These are phyloP conservation scores for Papilio helenus DNA, from an alignment of 1,140 invertebrate genomes.

Conservation along the genomic window DNA sequence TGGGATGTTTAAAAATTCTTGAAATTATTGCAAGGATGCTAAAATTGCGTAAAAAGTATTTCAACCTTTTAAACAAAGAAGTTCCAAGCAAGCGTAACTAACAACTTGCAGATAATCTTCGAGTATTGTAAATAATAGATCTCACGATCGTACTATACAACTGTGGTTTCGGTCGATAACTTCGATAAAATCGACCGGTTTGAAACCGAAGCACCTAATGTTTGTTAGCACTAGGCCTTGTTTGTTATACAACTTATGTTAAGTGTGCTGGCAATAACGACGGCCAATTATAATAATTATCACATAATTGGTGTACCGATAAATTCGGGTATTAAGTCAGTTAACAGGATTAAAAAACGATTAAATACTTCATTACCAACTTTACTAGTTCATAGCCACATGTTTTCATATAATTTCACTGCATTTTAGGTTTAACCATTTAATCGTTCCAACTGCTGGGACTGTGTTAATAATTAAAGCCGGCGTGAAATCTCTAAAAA, in stretches of 20 bases:
- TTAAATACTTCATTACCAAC: background rate
- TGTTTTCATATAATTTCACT: background rate
- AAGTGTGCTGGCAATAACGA: conserved; percentile 37
- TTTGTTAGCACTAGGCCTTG: conserved; percentile 38
- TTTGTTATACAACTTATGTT: conserved; percentile 45
- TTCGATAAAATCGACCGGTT: conserved; percentile 63
- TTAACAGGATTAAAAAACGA: background rate
- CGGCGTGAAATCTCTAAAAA: background rate
- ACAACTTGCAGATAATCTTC: conserved; percentile 50
- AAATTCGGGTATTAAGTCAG: background rate
- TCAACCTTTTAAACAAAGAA: conserved; percentile 49
- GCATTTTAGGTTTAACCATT: background rate
- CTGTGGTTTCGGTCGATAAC: conserved; percentile 70
- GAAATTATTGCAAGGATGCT: background rate
- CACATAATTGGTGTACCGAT: conserved; percentile 9
- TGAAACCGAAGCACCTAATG: conserved; percentile 47
- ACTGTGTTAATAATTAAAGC: background rate
- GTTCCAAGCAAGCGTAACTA: conserved; percentile 65
- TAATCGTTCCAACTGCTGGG: background rate
- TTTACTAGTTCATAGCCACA: conserved; percentile 2
- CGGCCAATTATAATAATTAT: conserved; percentile 33
- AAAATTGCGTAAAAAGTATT: conserved; percentile 47
- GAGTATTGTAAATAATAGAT: conserved; percentile 52
- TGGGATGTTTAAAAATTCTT: background rate
- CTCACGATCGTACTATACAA: conserved; percentile 52